phyloP scores from a whole-genome alignment of 1,140 invertebrate species.

The Anastatus disparis region DNA sequence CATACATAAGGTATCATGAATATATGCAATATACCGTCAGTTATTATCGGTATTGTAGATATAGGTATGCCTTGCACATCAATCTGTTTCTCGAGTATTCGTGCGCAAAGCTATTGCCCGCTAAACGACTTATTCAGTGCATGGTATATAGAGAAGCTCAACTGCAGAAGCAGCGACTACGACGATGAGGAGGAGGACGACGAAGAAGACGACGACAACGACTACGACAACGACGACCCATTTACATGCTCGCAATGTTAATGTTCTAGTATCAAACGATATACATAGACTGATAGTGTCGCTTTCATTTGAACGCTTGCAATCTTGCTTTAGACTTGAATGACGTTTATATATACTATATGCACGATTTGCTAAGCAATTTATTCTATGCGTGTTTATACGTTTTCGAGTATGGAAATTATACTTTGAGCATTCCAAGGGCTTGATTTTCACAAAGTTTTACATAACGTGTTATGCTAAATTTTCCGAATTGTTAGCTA shows the following conservation, averaged over 20 bases:
- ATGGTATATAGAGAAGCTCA: not conserved
- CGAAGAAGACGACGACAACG: too few relatives aligned
- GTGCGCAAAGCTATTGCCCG: constrained; percentile 45
- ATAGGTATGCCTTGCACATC: constrained; percentile 38
- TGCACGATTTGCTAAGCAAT: too few relatives aligned
- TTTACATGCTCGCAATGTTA: constrained; percentile 23
- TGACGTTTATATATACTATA: too few relatives aligned
- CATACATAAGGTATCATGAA: too few relatives aligned
- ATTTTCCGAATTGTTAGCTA: too few relatives aligned
- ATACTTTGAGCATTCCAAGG: not conserved
- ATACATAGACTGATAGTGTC: too few relatives aligned
- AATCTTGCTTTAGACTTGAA: too few relatives aligned
- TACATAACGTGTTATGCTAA: too few relatives aligned
- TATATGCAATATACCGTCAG: constrained; percentile 38
- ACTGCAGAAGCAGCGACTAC: too few relatives aligned
- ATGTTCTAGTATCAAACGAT: not conserved
- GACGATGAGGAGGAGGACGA: too few relatives aligned
- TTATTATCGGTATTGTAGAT: constrained; percentile 44
- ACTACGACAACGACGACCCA: too few relatives aligned
- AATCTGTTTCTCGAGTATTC: constrained; percentile 39
- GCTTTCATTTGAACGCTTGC: too few relatives aligned
- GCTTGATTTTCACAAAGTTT: not conserved
- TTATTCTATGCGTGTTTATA: not conserved
- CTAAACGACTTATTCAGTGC: constrained; percentile 45
- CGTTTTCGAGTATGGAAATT: not conserved